Base-by-base conservation (phyloP, 2,113 vertebrate species). In the Nycticorax nycticorax region DNA sequence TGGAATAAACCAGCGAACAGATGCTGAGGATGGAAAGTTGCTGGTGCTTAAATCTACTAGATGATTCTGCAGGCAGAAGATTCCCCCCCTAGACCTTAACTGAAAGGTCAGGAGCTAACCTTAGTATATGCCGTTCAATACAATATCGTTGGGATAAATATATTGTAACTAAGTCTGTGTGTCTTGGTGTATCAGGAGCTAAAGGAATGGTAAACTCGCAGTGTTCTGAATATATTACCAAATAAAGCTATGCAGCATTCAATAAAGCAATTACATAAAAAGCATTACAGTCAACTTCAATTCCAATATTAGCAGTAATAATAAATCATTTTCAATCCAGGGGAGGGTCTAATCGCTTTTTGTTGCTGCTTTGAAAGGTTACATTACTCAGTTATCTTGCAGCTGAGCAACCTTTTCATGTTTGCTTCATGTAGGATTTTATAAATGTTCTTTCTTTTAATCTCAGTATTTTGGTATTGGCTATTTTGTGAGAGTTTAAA, bases 311-410 rank as follows among this genome's bases (percentile, higher is more conserved):
- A 33, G 86, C 68, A 94, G 43, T 24, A 57, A 88, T 97, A 76
- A 91, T 95, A 53, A 88, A 62, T 85, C 91, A 82, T 83, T 88
- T 94, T 95, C 91, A 69, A 96, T 95, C 78, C 39, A 37, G 66
- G 84, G 77, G 45, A 89, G 68, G 67, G 80, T 87, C 89, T 95
- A 95, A 95, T 97, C 71, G 4, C 81, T 78, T 96, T 75, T 87
- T 13, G 7, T 87, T 89, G 89, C 57, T 89, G 39, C 86, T 95
- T 88, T 97, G 92, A 95, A 97, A 96, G 97, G 92, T 97, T 97
- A 95, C 92, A 72, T 92, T 97, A 87, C 92, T 94, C 76, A 89
- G 68, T 95, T 95, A 87, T 82, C 94, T 92, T 45, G 84, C 50
- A 75, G 8, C 84, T 48, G 86, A 73, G 55, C 89, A 96, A 88